phyloP scores from a whole-genome alignment of 2,888 invertebrate species.

The Tanytarsus gracilentus region DNA sequence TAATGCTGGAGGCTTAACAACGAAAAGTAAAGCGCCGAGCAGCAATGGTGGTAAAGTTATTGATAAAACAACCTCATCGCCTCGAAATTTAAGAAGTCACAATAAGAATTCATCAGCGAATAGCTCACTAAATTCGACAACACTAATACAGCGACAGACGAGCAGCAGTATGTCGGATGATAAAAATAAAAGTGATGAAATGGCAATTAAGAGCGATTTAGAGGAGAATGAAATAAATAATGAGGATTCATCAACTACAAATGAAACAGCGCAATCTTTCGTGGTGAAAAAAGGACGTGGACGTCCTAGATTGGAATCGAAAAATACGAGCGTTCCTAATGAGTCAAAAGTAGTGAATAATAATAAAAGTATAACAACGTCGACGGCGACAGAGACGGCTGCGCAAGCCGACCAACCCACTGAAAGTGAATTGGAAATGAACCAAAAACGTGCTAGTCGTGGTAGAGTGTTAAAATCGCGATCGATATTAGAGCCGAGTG shows the following conservation, averaged over 20 bases:
- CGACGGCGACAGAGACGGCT: slow-evolving; percentile 32
- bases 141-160: slow-evolving; percentile 16
- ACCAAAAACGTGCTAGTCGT: slow-evolving; percentile 8
- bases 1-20: slow-evolving; percentile 12
- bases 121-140: slow-evolving; percentile 14
- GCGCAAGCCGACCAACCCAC: slow-evolving; percentile 33
- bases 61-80: slow-evolving; percentile 21
- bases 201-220: slow-evolving; percentile 16
- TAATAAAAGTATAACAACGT: background rate
- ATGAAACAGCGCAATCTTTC: slow-evolving; percentile 1
- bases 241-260: slow-evolving; percentile 4
- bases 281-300: slow-evolving; percentile 17
- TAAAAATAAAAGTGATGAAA: slow-evolving; percentile 27
- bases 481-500: slow-evolving; percentile 12
- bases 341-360: background rate
- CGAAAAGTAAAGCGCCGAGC: background rate
- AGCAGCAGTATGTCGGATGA: slow-evolving; percentile 23
- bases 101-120: slow-evolving; percentile 9
- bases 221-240: slow-evolving; percentile 15
- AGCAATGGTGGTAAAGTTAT: slow-evolving; percentile 6
- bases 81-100: slow-evolving; percentile 25
- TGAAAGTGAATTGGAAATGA: slow-evolving; percentile 13
- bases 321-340: too few species aligned
- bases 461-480: slow-evolving; percentile 8
- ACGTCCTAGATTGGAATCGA: slow-evolving; percentile 10